Conservation (phyloP, 2,797 vertebrate species). For the Coluber constrictor region DNA sequence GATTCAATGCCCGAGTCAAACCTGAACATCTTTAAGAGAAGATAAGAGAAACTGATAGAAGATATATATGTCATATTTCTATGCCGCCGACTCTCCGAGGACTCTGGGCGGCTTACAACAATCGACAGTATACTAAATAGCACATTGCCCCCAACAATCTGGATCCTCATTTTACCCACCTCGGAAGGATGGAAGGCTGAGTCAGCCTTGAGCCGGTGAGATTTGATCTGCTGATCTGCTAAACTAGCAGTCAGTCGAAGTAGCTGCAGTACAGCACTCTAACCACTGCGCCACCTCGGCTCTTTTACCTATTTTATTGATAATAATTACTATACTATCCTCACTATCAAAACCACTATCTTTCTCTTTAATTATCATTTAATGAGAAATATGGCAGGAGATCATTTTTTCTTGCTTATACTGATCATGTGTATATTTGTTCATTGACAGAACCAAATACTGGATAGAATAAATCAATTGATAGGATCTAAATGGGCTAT, state of each 20-base stretch:
- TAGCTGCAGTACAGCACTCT: too few relatives aligned
- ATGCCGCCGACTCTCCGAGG: too few relatives aligned
- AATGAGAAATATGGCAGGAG: neutral
- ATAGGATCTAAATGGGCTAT: neutral
- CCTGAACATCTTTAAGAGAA: neutral
- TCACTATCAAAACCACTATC: neutral
- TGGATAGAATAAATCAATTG: neutral
- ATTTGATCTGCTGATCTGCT: too few relatives aligned
- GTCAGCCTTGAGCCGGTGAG: too few relatives aligned
- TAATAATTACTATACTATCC: neutral
- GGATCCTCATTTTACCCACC: too few relatives aligned
- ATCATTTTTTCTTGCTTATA: neutral
- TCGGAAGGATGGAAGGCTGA: too few relatives aligned
- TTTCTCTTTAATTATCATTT: neutral
- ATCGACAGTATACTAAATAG: too few relatives aligned
- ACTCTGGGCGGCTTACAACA: too few relatives aligned
- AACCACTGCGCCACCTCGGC: too few relatives aligned
- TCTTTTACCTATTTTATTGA: neutral
- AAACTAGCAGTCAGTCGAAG: too few relatives aligned
- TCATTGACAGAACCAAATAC: neutral
- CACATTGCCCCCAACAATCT: too few relatives aligned
- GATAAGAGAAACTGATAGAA: neutral
- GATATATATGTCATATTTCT: too few relatives aligned
- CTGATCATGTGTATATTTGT: neutral
- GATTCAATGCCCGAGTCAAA: neutral